A percentile compares a stretch with the other conserved stretches of the same genome.
Conservation (phyloP, 2,113 vertebrate species). For the Dissostichus mawsoni region DNA sequence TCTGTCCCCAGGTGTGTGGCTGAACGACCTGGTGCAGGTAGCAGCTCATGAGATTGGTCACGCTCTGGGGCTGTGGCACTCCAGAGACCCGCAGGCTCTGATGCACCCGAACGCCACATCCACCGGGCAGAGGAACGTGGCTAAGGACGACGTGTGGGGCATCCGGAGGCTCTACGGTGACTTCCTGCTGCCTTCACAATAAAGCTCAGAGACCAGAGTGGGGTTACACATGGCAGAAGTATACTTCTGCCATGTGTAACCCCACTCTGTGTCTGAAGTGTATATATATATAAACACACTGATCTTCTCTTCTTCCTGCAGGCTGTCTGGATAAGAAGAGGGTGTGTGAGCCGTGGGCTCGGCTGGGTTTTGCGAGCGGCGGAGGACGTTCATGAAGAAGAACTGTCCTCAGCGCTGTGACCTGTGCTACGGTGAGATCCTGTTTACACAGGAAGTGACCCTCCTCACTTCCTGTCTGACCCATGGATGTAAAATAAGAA, state of each 20-base stretch:
- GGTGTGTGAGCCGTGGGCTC: conserved; percentile 84
- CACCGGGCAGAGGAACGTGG: conserved; percentile 84
- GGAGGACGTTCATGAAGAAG: conserved; percentile 84
- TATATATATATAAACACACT: neutral
- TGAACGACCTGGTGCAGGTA: conserved; percentile 88
- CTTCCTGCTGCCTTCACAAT: neutral
- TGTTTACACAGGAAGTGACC: neutral
- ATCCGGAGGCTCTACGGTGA: conserved; percentile 79
- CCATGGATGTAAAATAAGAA: too few relatives aligned
- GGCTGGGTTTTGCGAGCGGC: conserved; percentile 83
- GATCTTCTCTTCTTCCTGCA: conserved; percentile 23
- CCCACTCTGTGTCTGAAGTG: neutral
- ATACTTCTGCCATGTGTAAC: too few relatives aligned
- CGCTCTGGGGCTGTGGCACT: conserved; percentile 88
- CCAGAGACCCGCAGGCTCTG: conserved; percentile 80
- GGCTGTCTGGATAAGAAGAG: conserved; percentile 85
- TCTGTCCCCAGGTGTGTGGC: conserved; percentile 83
- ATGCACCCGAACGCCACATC: conserved; percentile 90
- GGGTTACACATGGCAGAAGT: neutral
- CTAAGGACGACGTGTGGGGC: conserved; percentile 87
- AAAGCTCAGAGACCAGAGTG: neutral
- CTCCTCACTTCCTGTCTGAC: too few relatives aligned
- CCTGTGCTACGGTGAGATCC: conserved; percentile 80
- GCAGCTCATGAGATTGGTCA: conserved; percentile 89
- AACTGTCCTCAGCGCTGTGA: conserved; percentile 85